Base-by-base conservation (phyloP, 1,140 invertebrate species). In the Akabosia matsudoensis region DNA sequence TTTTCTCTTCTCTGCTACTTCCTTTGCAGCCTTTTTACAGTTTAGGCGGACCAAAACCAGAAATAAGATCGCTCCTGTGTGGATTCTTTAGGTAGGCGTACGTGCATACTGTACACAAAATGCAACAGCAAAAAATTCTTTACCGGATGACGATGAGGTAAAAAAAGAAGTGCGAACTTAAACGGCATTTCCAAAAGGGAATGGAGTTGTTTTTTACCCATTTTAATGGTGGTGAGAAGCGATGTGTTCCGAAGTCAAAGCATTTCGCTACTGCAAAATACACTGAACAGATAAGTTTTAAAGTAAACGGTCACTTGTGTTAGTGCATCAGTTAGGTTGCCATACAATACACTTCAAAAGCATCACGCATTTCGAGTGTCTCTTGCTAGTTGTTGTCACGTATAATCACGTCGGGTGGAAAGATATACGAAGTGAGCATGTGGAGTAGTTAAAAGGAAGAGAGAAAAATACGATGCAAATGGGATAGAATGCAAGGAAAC, bases 391-490 rank as follows among this genome's bases (percentile, higher is more conserved):
- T n/a, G n/a, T n/a, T n/a, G n/a, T n/a, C n/a, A n/a, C n/a, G n/a
- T n/a, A n/a, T n/a, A 18, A 45, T 7, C 7, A 45, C 37, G 37
- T 7, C 7, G 37, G 18, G 18, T 45, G 37, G 37, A 45, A 45
- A 45, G 7, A 45, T 45, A 18, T 45, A 45, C 7, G 7, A 45
- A 45, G 37, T 45, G 18, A 45, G 18, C 18, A 30, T 67, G 30
- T 67, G 61, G 28, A 67, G 7, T 16, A 7, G 30, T 2, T 67
- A 30, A 67, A 67, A 7, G 26, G 31, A n/a, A 28, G 61, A 67
- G 61, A 61, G n/a, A 61, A 61, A 61, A 61, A 61, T n/a, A 61
- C 54, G 54, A 61, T 61, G 54, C 54, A 61, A 24, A 61, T 61
- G 54, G 54, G 54, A 67, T 67, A n/a, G 61, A 22, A 67, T 30